These are phyloP conservation scores for Capromys pilorides DNA, from an alignment of 2,797 vertebrate species.

Conservation along the genomic window DNA sequence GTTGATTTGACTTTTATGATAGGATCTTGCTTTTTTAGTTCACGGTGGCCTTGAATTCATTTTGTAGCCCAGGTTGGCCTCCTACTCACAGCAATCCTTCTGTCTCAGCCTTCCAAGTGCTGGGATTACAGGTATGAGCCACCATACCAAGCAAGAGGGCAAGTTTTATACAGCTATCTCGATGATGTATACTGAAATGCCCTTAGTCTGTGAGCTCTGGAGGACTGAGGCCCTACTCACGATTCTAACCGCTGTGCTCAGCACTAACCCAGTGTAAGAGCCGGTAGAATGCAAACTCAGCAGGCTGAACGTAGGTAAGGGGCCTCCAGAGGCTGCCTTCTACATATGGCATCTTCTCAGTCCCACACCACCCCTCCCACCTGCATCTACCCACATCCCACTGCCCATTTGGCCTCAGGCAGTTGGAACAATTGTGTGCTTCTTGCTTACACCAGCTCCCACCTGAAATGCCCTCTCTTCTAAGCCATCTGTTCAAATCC, in stretches of 20 bases:
- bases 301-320: neutral
- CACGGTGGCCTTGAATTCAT: neutral
- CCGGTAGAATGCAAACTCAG: neutral
- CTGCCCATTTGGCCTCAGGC: neutral
- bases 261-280: neutral
- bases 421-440: neutral
- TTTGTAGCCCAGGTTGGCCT: neutral
- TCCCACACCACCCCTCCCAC: neutral
- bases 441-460: neutral
- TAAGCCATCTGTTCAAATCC: slow-evolving; percentile 31
- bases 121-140: neutral
- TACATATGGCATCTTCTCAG: neutral
- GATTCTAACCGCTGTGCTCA: slow-evolving; percentile 14
- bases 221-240: neutral
- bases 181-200: neutral
- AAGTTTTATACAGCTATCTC: neutral
- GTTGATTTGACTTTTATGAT: neutral
- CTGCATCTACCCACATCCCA: neutral
- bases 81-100: neutral
- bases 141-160: neutral
- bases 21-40: neutral
- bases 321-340: slow-evolving; percentile 1
- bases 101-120: neutral
- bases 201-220: neutral
- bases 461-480: neutral